These are phyloP conservation scores for Idaea dimidiata DNA, from an alignment of 2,888 invertebrate species.

Conservation along the genomic window DNA sequence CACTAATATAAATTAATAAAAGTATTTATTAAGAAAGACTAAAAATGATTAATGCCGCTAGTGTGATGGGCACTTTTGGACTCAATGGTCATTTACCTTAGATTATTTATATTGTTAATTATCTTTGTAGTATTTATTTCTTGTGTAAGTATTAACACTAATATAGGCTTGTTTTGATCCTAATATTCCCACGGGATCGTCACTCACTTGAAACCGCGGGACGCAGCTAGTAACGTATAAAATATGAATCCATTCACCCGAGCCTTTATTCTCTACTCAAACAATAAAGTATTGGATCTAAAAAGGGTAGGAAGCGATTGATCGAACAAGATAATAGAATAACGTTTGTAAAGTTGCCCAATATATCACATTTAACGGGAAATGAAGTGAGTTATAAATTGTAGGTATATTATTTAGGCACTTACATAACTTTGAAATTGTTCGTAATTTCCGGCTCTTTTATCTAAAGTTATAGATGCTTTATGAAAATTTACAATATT, in stretches of 20 bases:
- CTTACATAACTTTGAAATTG: neutral
- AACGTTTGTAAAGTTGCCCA: neutral
- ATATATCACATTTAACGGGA: neutral
- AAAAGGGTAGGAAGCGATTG: neutral
- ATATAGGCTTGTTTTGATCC: no score
- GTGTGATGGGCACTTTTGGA: no score
- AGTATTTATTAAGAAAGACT: no score
- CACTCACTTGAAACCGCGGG: no score
- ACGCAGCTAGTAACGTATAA: neutral
- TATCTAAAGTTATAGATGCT: neutral
- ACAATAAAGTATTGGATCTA: neutral
- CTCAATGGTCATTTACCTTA: no score
- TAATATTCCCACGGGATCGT: no score
- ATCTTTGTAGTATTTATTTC: no score
- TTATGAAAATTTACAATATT: neutral
- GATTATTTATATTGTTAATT: no score
- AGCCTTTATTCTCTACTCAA: neutral
- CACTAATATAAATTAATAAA: no score
- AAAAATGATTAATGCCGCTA: no score
- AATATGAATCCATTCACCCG: neutral
- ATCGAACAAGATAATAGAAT: neutral
- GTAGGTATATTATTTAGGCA: neutral
- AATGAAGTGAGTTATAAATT: conserved; percentile 4
- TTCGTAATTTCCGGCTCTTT: conserved; percentile 16
- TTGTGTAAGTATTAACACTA: no score